These are phyloP conservation scores for Salticus scenicus DNA, from an alignment of 2,888 invertebrate species.

Conservation along the genomic window DNA sequence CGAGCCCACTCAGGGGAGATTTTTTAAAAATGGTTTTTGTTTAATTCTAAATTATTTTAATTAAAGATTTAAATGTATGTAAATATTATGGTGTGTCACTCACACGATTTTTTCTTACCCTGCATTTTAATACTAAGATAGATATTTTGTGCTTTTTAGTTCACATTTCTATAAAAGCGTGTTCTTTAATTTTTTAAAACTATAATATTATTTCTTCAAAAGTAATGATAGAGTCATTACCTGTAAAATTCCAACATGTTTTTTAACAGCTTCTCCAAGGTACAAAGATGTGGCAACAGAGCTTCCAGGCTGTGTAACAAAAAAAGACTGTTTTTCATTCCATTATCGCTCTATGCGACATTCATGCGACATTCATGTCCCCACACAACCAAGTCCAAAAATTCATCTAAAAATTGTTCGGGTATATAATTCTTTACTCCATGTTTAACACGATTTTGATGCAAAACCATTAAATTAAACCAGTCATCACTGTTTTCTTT, in stretches of 20 bases:
- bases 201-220: no score
- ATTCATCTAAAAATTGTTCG: slow-evolving; percentile 85
- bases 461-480: slow-evolving; percentile 94
- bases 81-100: no score
- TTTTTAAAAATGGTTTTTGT: no score
- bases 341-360: slow-evolving; percentile 84
- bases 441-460: slow-evolving; percentile 91
- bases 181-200: no score
- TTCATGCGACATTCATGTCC: slow-evolving; percentile 99
- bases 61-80: no score
- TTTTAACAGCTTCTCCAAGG: slow-evolving; percentile 87
- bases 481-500: slow-evolving; percentile 82
- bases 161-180: no score
- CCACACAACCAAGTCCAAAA: slow-evolving; percentile 95
- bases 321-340: slow-evolving; percentile 76
- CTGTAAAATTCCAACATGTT: slow-evolving; percentile 88
- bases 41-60: no score
- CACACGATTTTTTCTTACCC: no score
- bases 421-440: slow-evolving; percentile 87
- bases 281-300: slow-evolving; percentile 95
- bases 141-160: no score
- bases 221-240: no score
- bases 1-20: no score
- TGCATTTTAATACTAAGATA: no score
- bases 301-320: slow-evolving; percentile 81